phyloP scores from a whole-genome alignment of 2,113 vertebrate species.

The Fregetta grallaria region DNA sequence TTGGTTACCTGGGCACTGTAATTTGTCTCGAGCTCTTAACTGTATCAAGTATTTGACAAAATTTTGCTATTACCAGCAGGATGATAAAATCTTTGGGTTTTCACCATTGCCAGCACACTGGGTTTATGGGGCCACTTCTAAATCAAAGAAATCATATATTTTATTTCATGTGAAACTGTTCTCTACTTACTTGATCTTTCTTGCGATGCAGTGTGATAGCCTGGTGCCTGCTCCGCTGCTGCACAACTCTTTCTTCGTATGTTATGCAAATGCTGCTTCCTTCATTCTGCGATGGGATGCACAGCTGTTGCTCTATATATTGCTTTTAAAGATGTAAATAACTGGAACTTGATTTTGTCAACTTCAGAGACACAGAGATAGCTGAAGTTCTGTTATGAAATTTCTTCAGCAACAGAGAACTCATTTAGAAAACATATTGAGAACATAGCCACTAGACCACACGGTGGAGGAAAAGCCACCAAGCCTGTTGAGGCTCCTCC shows the following conservation, averaged over 20 bases:
- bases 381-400: background rate
- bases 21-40: background rate
- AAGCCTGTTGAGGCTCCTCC: background rate
- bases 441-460: background rate
- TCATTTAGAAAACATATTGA: background rate
- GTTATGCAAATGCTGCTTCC: background rate
- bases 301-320: background rate
- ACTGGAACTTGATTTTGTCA: background rate
- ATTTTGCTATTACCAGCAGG: background rate
- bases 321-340: background rate
- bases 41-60: background rate
- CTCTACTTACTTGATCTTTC: background rate
- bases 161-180: background rate
- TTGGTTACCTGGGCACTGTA: background rate
- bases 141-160: background rate
- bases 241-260: constrained; percentile 9
- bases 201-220: background rate
- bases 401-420: background rate
- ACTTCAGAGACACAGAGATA: background rate
- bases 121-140: background rate
- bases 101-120: background rate
- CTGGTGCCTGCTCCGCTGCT: background rate
- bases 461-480: background rate
- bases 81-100: background rate
- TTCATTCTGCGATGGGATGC: background rate